Percentiles rank a stretch among this genome's conserved stretches.
Conservation (phyloP, 2,797 vertebrate genomes). For the Gobio occitaniae region DNA sequence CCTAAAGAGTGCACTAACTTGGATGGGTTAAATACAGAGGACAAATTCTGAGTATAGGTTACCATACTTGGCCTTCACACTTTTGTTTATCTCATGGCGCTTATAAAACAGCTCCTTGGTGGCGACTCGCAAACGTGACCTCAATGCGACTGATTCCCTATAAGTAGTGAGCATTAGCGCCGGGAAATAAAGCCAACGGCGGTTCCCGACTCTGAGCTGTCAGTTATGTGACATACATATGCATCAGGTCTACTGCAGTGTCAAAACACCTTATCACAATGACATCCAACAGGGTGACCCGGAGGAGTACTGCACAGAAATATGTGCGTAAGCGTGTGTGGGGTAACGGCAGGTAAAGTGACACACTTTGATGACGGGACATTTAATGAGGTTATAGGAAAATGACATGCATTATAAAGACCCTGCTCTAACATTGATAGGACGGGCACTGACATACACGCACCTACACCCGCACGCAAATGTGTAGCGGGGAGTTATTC, state of each 20-base stretch:
- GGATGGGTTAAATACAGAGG: too few species aligned
- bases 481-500: conserved; percentile 29
- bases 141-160: background rate
- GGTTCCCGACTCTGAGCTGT: conserved; percentile 15
- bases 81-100: background rate
- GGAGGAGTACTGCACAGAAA: conserved; percentile 36
- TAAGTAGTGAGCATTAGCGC: background rate
- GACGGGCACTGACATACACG: background rate
- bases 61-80: too few species aligned
- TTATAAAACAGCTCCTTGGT: conserved; percentile 25
- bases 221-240: conserved; percentile 37
- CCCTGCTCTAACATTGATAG: conserved; percentile 35
- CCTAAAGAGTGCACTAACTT: too few species aligned
- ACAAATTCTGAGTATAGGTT: too few species aligned
- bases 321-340: conserved; percentile 24
- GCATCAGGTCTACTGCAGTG: conserved; percentile 41
- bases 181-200: background rate
- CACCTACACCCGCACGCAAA: conserved; percentile 19
- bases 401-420: conserved; percentile 53
- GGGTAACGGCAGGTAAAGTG: conserved; percentile 27
- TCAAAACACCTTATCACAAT: conserved; percentile 47
- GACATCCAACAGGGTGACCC: conserved; percentile 44
- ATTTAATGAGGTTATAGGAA: conserved; percentile 50
- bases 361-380: conserved; percentile 48
- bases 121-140: conserved; percentile 3